Percentiles rank a stretch among this genome's conserved stretches.
These are phyloP conservation scores for Phortica magna DNA, from an alignment of 2,888 invertebrate species.

Conservation along the genomic window DNA sequence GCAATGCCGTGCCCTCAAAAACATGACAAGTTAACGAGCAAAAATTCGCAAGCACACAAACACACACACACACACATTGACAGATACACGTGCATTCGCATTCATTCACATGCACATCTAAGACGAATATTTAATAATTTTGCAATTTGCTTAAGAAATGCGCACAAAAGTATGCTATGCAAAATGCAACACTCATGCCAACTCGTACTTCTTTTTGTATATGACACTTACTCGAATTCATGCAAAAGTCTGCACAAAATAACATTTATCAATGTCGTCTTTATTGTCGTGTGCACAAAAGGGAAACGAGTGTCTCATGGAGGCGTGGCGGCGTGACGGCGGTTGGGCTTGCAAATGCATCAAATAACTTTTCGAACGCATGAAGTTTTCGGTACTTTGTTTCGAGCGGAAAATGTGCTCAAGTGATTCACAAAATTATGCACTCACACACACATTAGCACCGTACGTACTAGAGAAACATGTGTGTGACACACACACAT, in stretches of 20 bases:
- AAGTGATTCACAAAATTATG: slow-evolving; percentile 32
- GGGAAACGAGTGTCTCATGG: slow-evolving; percentile 9
- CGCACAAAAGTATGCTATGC: slow-evolving; percentile 16
- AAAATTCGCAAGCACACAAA: neutral
- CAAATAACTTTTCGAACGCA: slow-evolving; percentile 54
- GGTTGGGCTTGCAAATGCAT: slow-evolving; percentile 54
- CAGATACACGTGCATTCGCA: neutral
- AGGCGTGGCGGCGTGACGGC: neutral
- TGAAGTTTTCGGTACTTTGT: slow-evolving; percentile 16
- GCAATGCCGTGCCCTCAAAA: slow-evolving; percentile 40
- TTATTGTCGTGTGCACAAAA: slow-evolving; percentile 5
- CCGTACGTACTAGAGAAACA: slow-evolving; percentile 54
- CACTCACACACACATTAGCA: slow-evolving; percentile 24
- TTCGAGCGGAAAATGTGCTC: slow-evolving; percentile 27
- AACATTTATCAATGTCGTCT: slow-evolving; percentile 63
- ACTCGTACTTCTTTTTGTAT: slow-evolving; percentile 27
- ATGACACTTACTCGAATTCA: slow-evolving; percentile 19
- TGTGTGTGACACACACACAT: slow-evolving; percentile 45
- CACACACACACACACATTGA: neutral
- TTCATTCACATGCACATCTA: neutral
- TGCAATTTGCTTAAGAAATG: slow-evolving; percentile 15
- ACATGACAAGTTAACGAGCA: slow-evolving; percentile 44
- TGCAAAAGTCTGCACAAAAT: slow-evolving; percentile 46
- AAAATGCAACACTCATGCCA: neutral
- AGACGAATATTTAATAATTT: slow-evolving; percentile 14